Evolutionary conservation across 1,140 invertebrate species (phyloP), one percentile per base, ranked within the genome.

Genomic region (Harlomillsia oculata): DNA sequence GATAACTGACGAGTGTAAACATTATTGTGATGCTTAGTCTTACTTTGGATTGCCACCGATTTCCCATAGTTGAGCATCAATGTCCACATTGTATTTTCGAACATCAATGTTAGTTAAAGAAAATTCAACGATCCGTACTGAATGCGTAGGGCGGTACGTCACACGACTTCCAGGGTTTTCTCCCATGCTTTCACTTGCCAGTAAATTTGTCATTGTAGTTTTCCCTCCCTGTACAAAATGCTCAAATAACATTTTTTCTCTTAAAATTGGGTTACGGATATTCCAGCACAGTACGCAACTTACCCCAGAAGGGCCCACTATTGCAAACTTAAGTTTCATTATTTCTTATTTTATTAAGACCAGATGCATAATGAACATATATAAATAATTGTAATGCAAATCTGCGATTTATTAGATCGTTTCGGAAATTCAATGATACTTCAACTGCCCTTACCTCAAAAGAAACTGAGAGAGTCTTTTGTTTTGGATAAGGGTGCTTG

Each of bases 61-160:
- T 56, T 65, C 63, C 63, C 63, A 65, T 3, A 65, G 45, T 52
- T 65, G 59, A 9, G 46, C 20, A n/a, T 65, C 63, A 1, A 56
- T 37, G 20, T 65, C 63, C 29, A 48, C 37, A 5, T 23, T 53
- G 25, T 59, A 55, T 41, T 65, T 65, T 23, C 53, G 52, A 14
- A 61, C n/a, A 0, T 58, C 56, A 16, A 58, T 39, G 40, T 36
- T 53, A 11, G 53, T 43, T 14, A 61, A 8, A 1, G 59, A 39
- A 20, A 59, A 59, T 21, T 65, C 63, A 11, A 65, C 51, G 39
- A 65, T 65, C 16, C 63, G 34, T 2, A 65, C 32, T 6, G 63
- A 59, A 32, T 59, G 40, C 5, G 63, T 65, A 2, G 63, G 56
- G 16, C 59, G 39, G 13, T 61, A 62, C 5, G 63, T 56, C 1